Evolutionary conservation across 2,113 vertebrate genomes (phyloP), one percentile per base, ranked within the genome.

Genomic region (Oplegnathus fasciatus): DNA sequence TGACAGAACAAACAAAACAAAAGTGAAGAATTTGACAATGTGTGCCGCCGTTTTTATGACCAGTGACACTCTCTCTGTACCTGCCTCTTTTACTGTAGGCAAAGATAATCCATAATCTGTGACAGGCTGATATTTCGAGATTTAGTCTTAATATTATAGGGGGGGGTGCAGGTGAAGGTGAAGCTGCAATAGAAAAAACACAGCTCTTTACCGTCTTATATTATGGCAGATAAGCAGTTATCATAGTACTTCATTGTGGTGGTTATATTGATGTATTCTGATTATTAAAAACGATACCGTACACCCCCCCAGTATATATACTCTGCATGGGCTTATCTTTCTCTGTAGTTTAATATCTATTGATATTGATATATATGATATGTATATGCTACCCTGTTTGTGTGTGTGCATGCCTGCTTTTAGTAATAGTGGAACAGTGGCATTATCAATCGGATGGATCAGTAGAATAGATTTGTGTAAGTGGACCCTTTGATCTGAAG

Each of bases 401-500:
- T 78, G 68, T 78, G 40, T 28, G 61, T 3, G 6, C 34, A 14
- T 1, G 10, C 10, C 28, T 88, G 64, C 75, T 75, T 67, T 67
- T 87, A 68, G 60, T 82, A 34, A 73, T n/a, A 46, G 48, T 74
- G 48, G 26, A 84, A 68, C 46, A 57, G 78, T 64, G 66, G 52
- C 54, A n/a, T 89, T 89, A 93, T 94, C 77, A 64, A 82, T 28
- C 2, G 18, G 40, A 52, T 6, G 72, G 69, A 91, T 89, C 91
- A 83, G 83, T 34, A 64, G 82, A 84, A 83, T 86, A 91, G 90
- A 92, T 92, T 91, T 84, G 70, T 86, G 87, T 91, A 91, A 91
- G 86, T 83, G 82, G 86, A 84, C 73, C 40, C 91, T 94, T 91
- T 95, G 91, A 94, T 93, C 87, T 86, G 78, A 81, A 87, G 85